These are phyloP conservation scores for Metallyticus violacea DNA, from an alignment of 2,888 invertebrate genomes.

Conservation along the genomic window DNA sequence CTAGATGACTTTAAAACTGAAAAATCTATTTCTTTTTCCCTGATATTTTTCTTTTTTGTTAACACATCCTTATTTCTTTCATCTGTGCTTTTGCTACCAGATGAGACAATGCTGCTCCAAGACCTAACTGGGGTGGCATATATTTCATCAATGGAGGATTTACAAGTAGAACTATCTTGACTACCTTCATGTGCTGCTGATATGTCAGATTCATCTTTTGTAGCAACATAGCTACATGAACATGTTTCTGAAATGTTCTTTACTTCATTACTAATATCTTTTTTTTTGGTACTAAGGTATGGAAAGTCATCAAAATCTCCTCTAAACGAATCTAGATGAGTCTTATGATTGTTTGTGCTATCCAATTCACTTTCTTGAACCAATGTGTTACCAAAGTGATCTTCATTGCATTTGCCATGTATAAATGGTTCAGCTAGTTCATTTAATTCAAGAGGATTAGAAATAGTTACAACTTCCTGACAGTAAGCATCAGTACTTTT, in stretches of 20 bases:
- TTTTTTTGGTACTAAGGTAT: not conserved
- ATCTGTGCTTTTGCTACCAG: not conserved
- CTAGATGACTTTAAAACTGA: not conserved
- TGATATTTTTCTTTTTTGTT: not conserved
- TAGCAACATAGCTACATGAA: not conserved
- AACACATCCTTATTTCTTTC: not conserved
- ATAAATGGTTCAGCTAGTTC: not conserved
- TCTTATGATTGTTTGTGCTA: not conserved
- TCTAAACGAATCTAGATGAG: no score
- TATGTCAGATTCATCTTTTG: not conserved
- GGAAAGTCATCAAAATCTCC: not conserved
- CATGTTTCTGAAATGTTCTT: not conserved
- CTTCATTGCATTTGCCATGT: not conserved
- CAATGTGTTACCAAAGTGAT: not conserved
- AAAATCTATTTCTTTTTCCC: not conserved
- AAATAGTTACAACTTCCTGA: no score
- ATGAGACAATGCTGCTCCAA: constrained; percentile 20
- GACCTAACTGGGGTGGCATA: not conserved
- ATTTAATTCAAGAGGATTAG: not conserved
- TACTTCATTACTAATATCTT: not conserved
- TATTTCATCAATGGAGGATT: not conserved
- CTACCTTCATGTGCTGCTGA: not conserved
- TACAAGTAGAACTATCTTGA: not conserved
- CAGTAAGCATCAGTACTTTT: not conserved
- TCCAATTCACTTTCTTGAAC: not conserved